A percentile compares a stretch with the other conserved stretches of the same genome.
These are phyloP conservation scores for Nomada flava DNA, from an alignment of 2,888 invertebrate species.

Conservation along the genomic window DNA sequence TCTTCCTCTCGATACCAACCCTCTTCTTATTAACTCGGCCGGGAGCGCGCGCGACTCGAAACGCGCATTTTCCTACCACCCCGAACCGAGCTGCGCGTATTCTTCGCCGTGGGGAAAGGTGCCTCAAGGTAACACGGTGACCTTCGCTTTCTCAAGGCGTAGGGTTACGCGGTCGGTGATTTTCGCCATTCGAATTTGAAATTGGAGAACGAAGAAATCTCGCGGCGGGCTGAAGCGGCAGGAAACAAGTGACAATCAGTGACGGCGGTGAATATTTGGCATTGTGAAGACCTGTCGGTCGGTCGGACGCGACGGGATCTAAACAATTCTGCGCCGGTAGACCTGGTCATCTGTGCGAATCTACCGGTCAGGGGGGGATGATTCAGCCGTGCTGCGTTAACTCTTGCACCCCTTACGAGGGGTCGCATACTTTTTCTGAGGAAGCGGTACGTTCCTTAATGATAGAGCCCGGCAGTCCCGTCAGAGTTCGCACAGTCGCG, in stretches of 20 bases:
- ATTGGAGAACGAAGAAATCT: slow-evolving; percentile 52
- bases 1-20: slow-evolving; percentile 35
- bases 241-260: slow-evolving; percentile 83
- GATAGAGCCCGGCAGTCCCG: neutral
- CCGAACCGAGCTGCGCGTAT: neutral
- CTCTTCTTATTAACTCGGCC: slow-evolving; percentile 58
- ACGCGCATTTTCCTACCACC: slow-evolving; percentile 17
- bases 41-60: slow-evolving; percentile 25
- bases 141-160: slow-evolving; percentile 81
- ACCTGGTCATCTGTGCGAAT: slow-evolving; percentile 70
- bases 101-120: slow-evolving; percentile 27
- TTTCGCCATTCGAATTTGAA: slow-evolving; percentile 76
- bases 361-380: slow-evolving; percentile 64
- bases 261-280: slow-evolving; percentile 71
- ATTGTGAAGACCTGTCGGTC: slow-evolving; percentile 78
- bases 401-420: slow-evolving; percentile 46
- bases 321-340: slow-evolving; percentile 55
- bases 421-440: neutral
- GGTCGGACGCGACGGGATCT: slow-evolving; percentile 70
- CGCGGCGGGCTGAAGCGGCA: slow-evolving; percentile 68
- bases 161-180: slow-evolving; percentile 79
- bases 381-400: slow-evolving; percentile 30
- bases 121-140: slow-evolving; percentile 29
- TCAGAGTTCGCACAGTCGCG: neutral
- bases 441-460: too few species aligned